Percentiles rank a stretch among this genome's conserved stretches.
Conservation (phyloP, 2,888 invertebrate genomes). For the Cephus pygmeus region DNA sequence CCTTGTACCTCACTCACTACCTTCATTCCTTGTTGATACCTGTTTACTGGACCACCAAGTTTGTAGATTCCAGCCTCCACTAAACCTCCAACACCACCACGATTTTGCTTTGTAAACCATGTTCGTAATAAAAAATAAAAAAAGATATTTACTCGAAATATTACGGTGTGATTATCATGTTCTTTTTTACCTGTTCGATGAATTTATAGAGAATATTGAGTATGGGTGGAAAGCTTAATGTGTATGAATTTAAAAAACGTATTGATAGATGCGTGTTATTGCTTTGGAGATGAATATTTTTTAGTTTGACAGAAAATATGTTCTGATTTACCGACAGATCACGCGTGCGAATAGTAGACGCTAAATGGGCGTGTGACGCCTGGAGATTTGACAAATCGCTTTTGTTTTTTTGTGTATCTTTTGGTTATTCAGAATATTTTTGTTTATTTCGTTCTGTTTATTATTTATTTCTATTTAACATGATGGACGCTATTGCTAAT, state of each 20-base stretch:
- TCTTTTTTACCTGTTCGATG: background rate
- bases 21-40: background rate
- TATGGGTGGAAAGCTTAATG: no score
- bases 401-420: slow-evolving; percentile 3
- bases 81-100: slow-evolving; percentile 41
- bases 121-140: slow-evolving; percentile 59
- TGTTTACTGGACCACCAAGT: slow-evolving; percentile 8
- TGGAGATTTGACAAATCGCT: background rate
- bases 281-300: background rate
- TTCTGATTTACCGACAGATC: background rate
- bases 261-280: background rate
- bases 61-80: slow-evolving; percentile 45
- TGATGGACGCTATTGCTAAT: slow-evolving; percentile 6
- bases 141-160: slow-evolving; percentile 5
- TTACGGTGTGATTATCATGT: background rate
- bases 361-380: background rate
- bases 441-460: background rate
- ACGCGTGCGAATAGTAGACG: background rate
- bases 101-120: slow-evolving; percentile 65
- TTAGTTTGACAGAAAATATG: background rate
- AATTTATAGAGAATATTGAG: background rate
- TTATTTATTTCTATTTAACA: background rate
- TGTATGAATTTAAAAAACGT: background rate
- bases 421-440: background rate
- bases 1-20: background rate